Evolutionary conservation across 2,797 vertebrate genomes (phyloP), one percentile per base, ranked within the genome.

Genomic region (Acanthurus leucopareius): DNA sequence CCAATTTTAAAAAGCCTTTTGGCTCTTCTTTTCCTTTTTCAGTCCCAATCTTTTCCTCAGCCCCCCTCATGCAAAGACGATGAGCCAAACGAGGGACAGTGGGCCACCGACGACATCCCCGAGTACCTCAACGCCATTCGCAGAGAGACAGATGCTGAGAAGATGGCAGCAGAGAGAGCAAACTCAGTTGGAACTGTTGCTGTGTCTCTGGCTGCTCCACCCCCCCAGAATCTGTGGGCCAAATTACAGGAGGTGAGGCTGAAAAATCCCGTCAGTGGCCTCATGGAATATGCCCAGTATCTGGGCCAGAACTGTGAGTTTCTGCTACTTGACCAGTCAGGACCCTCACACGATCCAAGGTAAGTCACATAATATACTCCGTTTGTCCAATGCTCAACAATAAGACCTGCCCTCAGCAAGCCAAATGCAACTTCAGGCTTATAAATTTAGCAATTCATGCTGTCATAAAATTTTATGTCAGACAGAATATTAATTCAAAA

Each of bases 261-360:
- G 82, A 99, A 98, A 93, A 99, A 99, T 86, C 97, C 97, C 0
- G 95, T 99, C 83, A 99, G 98, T 2, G 97, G 97, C 48, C 95
- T 98, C 19, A 96, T 97, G 69, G 98, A 98, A 28, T 98, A 97
- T 32, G 96, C 97, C 20, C 97, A 98, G 93, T 97, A 96, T 93
- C 94, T 95, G 6, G 96, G 93, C 63, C 96, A 97, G 65, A 96
- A 93, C 79, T 99, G 98, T 65, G 97, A 99, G 90, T 98, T 99
- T 61, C 81, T 94, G 77, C 95, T 99, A 44, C 92, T 99, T 11
- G 96, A 98, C 86, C 97, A 99, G 91, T 97, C 96, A 0, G 98
- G 98, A 81, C 98, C 98, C 0, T 98, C 97, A 2, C 98, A 99
- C 0, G 97, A 98, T 53, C 98, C 98, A 40, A 95, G 98, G 98